Evolutionary conservation across 1,140 invertebrate species (phyloP), one percentile per base, ranked within the genome.

Genomic region (Caenorhabditis briggsae): DNA sequence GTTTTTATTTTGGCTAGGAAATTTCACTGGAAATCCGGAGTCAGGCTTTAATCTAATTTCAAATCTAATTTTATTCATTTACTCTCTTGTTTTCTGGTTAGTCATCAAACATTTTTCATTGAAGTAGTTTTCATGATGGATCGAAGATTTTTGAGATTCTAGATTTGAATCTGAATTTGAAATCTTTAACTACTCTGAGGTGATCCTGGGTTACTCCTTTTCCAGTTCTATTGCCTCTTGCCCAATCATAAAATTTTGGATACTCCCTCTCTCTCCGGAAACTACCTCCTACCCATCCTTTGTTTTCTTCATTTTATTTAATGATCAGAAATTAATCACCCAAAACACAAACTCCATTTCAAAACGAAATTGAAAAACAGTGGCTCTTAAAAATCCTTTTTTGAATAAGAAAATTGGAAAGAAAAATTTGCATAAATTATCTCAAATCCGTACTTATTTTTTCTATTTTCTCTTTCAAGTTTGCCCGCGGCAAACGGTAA

Each of bases 341-440:
- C 46, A 78, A 78, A 78, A 46, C 70, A 50, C 46, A 78, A 78
- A 78, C 70, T 78, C 41, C 64, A 70, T 14, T 25, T 64, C 1
- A 2, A 64, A 64, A 64, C 25, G 16, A 12, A 46, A 43, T 8
- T 46, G 18, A 74, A n/a, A 18, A 25, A n/a, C 50, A 53, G 9
- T 53, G 50, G 33, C 33, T 33, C 33, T 33, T 33, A 1, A 11
- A 53, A 53, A 16, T 53, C 12, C 11, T 14, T 53, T 2, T 14
- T 53, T 2, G 50, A 53, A 53, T 53, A 16, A 53, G 50, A 53
- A 53, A 53, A 16, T 14, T n/a, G 56, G n/a, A 59, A 58, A 59
- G n/a, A 59, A 58, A 59, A 59, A 18, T 65, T 65, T 65, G 61
- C 61, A 65, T 74, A 74, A 74, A 74, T 74, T 74, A 74, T 74